Conservation (phyloP, 2,797 vertebrate species). For the Coregonus suidteri region DNA sequence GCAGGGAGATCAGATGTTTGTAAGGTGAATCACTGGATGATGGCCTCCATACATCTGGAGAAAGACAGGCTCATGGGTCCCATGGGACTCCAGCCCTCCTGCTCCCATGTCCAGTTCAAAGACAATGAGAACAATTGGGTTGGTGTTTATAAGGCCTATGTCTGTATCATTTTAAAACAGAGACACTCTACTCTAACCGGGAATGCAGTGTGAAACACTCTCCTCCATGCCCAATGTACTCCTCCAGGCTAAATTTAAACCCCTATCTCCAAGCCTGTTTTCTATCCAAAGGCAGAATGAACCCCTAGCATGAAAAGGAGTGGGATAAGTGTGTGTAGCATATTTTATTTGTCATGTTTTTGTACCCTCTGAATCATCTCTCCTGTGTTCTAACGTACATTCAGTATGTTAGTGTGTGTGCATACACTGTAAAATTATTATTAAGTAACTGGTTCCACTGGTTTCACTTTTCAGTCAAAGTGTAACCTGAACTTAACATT, state of each 20-base stretch:
- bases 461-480: too few relatives aligned
- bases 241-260: slow-evolving; percentile 49
- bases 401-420: neutral
- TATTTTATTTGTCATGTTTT: neutral
- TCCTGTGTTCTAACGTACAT: neutral
- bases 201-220: slow-evolving; percentile 57
- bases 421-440: neutral
- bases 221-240: slow-evolving; percentile 34
- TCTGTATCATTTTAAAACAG: neutral
- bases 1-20: slow-evolving; percentile 41
- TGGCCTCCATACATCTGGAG: slow-evolving; percentile 58
- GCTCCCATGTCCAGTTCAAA: neutral
- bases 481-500: too few relatives aligned
- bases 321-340: slow-evolving; percentile 9
- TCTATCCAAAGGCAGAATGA: slow-evolving; percentile 45
- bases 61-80: neutral
- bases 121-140: neutral
- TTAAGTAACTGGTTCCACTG: too few relatives aligned
- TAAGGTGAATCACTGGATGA: slow-evolving; percentile 39
- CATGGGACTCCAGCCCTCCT: neutral
- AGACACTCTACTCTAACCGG: slow-evolving; percentile 5
- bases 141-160: neutral
- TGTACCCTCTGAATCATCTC: slow-evolving; percentile 7
- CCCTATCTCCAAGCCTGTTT: slow-evolving; percentile 45
- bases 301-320: slow-evolving; percentile 28